Percentiles rank a stretch among this genome's conserved stretches.
Conservation (phyloP, 2,888 invertebrate species). For the Piscicola geometra region DNA sequence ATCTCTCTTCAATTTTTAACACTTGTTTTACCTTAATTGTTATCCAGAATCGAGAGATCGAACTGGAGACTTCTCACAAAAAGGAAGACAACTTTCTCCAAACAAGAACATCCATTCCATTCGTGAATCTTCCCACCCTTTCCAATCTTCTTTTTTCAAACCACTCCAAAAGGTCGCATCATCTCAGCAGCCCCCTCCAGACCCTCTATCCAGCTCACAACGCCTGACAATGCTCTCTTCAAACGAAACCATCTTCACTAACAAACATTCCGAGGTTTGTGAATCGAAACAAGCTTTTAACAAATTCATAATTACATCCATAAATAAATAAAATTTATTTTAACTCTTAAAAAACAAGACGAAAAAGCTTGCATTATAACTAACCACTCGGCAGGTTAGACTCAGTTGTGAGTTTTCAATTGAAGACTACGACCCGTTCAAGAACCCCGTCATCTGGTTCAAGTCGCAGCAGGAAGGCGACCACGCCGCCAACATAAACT, state of each 20-base stretch:
- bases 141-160: not conserved
- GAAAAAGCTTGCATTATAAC: not conserved
- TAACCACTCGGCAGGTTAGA: not conserved
- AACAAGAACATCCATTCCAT: no score
- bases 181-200: not conserved
- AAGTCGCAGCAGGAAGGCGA: not conserved
- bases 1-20: no score
- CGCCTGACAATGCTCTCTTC: not conserved
- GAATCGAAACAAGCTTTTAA: not conserved
- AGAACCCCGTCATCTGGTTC: constrained; percentile 2
- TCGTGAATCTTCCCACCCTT: not conserved
- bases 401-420: constrained; percentile 5
- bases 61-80: no score
- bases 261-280: not conserved
- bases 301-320: not conserved
- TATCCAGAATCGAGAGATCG: no score
- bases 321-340: not conserved
- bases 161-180: not conserved
- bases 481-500: not conserved
- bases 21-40: no score
- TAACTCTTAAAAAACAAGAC: not conserved
- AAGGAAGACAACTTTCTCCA: no score
- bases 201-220: not conserved
- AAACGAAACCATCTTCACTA: not conserved
- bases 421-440: constrained; percentile 4